These are phyloP conservation scores for Chloroclystis v-ata DNA, from an alignment of 2,888 invertebrate species.

Conservation along the genomic window DNA sequence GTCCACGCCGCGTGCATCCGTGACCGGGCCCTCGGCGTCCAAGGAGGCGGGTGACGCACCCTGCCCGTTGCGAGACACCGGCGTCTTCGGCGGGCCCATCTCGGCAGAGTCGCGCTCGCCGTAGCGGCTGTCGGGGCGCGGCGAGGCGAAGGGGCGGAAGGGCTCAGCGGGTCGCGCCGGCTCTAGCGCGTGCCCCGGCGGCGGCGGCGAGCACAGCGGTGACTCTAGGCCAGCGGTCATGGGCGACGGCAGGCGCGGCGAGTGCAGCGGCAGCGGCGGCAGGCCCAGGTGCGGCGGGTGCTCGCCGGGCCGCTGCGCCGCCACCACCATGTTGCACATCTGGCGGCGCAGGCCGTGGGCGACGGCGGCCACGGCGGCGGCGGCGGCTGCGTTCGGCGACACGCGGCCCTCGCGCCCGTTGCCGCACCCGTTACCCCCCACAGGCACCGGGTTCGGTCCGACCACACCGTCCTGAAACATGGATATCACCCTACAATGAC, in stretches of 20 bases:
- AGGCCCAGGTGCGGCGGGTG: conserved; percentile 71
- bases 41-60: conserved; percentile 67
- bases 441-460: conserved; percentile 64
- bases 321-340: conserved; percentile 89
- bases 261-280: conserved; percentile 60
- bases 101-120: conserved; percentile 80
- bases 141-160: conserved; percentile 79
- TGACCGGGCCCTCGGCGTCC: conserved; percentile 78
- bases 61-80: conserved; percentile 57
- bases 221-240: conserved; percentile 79
- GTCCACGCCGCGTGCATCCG: conserved; percentile 76
- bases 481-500: conserved; percentile 32
- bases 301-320: conserved; percentile 63
- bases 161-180: conserved; percentile 72
- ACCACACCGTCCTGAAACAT: conserved; percentile 79
- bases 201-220: conserved; percentile 80
- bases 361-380: conserved; percentile 91
- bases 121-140: conserved; percentile 80
- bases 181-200: conserved; percentile 82
- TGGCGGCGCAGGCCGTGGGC: conserved; percentile 91
- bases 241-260: conserved; percentile 74
- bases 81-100: conserved; percentile 69
- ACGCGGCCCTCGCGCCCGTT: conserved; percentile 76
- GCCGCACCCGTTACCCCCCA: conserved; percentile 74
- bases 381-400: conserved; percentile 83